Base-by-base conservation (phyloP, 2,797 vertebrate species). In the Poeciliopsis gracilis region DNA sequence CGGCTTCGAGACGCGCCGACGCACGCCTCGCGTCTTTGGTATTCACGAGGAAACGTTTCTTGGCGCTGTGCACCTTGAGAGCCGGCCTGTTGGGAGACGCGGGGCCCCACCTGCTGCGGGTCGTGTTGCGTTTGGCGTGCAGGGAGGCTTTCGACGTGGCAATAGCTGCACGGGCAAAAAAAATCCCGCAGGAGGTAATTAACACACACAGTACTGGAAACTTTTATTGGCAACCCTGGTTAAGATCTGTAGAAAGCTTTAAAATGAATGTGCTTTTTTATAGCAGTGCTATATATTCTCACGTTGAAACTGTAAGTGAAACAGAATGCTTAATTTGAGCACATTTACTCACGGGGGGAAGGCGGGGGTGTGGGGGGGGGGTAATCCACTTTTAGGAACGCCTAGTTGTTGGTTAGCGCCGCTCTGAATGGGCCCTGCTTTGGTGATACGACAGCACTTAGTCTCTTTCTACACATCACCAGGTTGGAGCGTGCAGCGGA, bases 161-260 rank as follows among this genome's bases (percentile, higher is more conserved):
- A 78, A 77, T 88, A 83, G 46, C 76, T 2, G 70, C 81, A 33
- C 82, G 84, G 78, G 23, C 79, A 38, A 5, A 38, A 38, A 6
- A 49, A 53, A 82, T 90, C 91, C 90, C 85, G 0, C 0, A 85
- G 73, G 93, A 88, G 73, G 86, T 80, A 93, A 94, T 94, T 93
- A 92, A 89, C 78, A 77, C 76, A 53, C 70, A 72, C 73, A 83
- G 66, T 43, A 5, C 66, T 69, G 66, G 38, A 69, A 69, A 69
- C 66, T 15, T 69, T 69, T 69, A 69, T 69, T 69, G 66, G 66
- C 66, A 69, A 25, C 66, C 11, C 38, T 69, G 38, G 25, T 69
- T 25, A n/a, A 43, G 38, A 69, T 69, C 66, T 69, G 66, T 69
- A 69, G 66, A 69, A 69, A 69, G 23, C 66, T 69, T 69, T 43